A percentile compares a stretch with the other conserved stretches of the same genome.
Evolutionary conservation across 2,888 invertebrate genomes (phyloP).

Genomic region (Limnephilus lunatus): DNA sequence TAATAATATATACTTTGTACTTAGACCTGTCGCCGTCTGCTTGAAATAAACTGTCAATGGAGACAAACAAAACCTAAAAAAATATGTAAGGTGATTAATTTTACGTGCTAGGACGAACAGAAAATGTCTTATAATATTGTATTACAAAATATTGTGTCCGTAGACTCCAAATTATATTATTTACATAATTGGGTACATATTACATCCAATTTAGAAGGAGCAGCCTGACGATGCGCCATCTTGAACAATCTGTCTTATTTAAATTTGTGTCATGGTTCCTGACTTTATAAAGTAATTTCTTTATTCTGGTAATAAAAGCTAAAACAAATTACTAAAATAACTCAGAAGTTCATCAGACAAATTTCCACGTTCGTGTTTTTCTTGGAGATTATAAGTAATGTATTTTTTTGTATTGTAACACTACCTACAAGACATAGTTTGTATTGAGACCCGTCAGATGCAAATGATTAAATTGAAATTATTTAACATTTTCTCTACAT

Average conservation of each 20-base stretch:
- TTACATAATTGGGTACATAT: not conserved
- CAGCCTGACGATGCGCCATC: not conserved
- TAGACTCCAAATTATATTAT: not conserved
- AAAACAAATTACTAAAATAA: not conserved
- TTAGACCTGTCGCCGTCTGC: not conserved
- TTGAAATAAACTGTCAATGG: not conserved
- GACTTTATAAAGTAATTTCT: not conserved
- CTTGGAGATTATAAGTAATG: no score
- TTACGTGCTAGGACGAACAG: not conserved
- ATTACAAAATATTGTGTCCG: not conserved
- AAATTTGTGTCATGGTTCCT: not conserved
- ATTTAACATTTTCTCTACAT: no score
- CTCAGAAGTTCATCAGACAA: not conserved
- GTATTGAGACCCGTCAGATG: no score
- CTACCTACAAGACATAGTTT: no score
- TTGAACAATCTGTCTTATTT: not conserved
- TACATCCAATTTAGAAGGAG: not conserved
- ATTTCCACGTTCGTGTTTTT: not conserved
- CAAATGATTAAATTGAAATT: no score
- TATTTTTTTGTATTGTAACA: no score
- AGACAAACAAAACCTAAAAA: not conserved
- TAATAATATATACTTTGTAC: no score
- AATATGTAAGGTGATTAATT: not conserved
- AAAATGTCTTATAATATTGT: not conserved
- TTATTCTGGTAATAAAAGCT: not conserved